Evolutionary conservation across 1,140 invertebrate species (phyloP).

Genomic region (Calliopsis andreniformis): DNA sequence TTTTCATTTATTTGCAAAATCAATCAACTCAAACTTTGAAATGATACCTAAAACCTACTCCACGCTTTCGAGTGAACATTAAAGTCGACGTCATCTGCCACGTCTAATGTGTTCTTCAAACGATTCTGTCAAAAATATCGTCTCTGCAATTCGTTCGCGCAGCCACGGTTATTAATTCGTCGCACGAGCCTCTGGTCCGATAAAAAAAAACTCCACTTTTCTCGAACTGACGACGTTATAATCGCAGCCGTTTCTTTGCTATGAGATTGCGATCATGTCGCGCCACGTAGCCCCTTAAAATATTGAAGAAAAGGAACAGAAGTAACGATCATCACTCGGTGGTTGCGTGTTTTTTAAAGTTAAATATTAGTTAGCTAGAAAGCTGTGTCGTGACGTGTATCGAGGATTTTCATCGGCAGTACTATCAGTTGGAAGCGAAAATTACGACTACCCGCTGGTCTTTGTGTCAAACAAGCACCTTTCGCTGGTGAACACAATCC

Average conservation of each 20-base stretch:
- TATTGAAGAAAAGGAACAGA: neutral
- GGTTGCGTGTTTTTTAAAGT: constrained; percentile 11
- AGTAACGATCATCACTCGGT: constrained; percentile 8
- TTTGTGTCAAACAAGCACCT: neutral
- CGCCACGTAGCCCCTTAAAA: neutral
- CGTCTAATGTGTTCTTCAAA: too few relatives aligned
- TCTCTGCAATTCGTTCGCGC: neutral
- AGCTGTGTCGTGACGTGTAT: constrained; percentile 32
- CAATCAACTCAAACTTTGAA: too few relatives aligned
- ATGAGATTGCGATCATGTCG: constrained; percentile 16
- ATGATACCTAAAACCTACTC: too few relatives aligned
- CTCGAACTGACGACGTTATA: constrained; percentile 6
- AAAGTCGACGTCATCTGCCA: too few relatives aligned
- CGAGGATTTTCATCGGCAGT: constrained; percentile 12
- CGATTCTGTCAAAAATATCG: too few relatives aligned
- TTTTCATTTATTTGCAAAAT: too few relatives aligned
- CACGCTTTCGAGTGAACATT: too few relatives aligned
- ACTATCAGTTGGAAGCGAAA: neutral
- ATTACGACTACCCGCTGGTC: constrained; percentile 3
- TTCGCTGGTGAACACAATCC: neutral
- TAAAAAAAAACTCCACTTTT: neutral
- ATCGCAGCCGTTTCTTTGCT: constrained; percentile 6
- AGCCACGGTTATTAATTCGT: neutral
- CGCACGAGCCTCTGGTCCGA: neutral
- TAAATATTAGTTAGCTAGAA: neutral